Conservation (phyloP, 2,888 invertebrate species). For the Crocallis elinguaria region DNA sequence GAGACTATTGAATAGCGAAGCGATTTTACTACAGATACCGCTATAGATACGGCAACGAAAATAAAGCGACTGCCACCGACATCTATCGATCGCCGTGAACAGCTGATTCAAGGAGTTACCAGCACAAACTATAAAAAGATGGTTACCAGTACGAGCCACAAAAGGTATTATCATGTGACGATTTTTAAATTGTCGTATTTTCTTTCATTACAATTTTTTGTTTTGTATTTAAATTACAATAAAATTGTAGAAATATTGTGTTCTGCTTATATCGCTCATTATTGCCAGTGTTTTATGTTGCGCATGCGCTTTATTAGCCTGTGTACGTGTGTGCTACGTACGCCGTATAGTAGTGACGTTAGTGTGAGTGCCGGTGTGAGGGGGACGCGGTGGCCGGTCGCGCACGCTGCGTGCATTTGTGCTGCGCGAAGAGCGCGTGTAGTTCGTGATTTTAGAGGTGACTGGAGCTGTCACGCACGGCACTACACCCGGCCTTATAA, state of each 20-base stretch:
- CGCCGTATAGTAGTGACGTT: constrained; percentile 37
- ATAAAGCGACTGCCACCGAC: constrained; percentile 82
- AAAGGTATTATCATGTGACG: no score
- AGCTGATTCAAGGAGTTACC: constrained; percentile 73
- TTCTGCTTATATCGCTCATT: constrained; percentile 2
- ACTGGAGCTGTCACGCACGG: constrained; percentile 74
- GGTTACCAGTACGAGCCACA: no score
- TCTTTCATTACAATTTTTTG: no score
- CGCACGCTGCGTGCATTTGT: constrained; percentile 72
- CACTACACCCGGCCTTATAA: constrained; percentile 77
- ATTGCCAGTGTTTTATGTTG: constrained; percentile 18
- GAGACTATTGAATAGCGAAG: constrained; percentile 62
- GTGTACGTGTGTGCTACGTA: constrained; percentile 30
- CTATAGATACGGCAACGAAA: constrained; percentile 69
- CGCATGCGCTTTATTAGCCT: constrained; percentile 40
- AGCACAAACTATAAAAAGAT: constrained; percentile 29
- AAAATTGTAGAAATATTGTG: not conserved
- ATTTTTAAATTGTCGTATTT: no score
- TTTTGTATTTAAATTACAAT: not conserved
- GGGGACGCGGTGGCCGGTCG: constrained; percentile 57
- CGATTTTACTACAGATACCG: constrained; percentile 81
- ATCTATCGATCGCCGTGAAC: constrained; percentile 80
- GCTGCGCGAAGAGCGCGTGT: constrained; percentile 77
- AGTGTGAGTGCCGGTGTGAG: constrained; percentile 46
- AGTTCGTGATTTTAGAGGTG: constrained; percentile 73